These are phyloP conservation scores for Eupithecia subfuscata DNA, from an alignment of 2,888 invertebrate genomes.

Conservation along the genomic window DNA sequence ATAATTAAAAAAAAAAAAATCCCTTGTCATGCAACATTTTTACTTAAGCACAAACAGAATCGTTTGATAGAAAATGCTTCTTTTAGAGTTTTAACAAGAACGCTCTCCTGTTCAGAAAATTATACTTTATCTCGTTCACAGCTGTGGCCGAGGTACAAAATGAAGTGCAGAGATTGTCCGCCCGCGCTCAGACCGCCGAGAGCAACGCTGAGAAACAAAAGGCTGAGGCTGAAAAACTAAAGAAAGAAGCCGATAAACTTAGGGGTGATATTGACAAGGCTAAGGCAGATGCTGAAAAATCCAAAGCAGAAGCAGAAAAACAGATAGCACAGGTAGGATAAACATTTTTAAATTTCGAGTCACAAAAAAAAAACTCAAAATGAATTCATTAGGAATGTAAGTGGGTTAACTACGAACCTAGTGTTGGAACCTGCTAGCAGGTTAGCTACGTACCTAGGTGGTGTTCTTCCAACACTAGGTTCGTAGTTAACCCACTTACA, in stretches of 20 bases:
- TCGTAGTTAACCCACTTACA: no score
- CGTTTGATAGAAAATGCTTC: no score
- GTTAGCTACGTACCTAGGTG: no score
- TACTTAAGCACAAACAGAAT: no score
- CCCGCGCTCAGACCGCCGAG: constrained; percentile 66
- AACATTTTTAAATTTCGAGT: not conserved
- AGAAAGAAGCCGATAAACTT: constrained; percentile 79
- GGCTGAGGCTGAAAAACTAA: constrained; percentile 54
- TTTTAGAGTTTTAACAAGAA: no score
- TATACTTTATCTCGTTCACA: constrained; percentile 38
- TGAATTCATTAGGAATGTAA: no score
- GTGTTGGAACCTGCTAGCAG: no score
- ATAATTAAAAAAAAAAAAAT: no score
- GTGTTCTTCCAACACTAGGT: no score
- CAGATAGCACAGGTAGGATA: constrained; percentile 68
- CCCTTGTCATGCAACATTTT: no score
- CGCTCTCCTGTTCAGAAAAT: not conserved
- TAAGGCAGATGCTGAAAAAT: constrained; percentile 80
- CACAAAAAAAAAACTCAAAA: no score
- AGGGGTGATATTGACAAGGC: constrained; percentile 49
- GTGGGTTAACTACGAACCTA: no score
- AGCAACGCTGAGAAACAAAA: constrained; percentile 58
- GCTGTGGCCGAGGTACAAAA: constrained; percentile 76
- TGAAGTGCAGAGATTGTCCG: constrained; percentile 78
- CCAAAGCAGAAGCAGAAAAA: constrained; percentile 71